Evolutionary conservation across 1,140 invertebrate species (phyloP), one percentile per base, ranked within the genome.

Genomic region (Lepidostoma basale): DNA sequence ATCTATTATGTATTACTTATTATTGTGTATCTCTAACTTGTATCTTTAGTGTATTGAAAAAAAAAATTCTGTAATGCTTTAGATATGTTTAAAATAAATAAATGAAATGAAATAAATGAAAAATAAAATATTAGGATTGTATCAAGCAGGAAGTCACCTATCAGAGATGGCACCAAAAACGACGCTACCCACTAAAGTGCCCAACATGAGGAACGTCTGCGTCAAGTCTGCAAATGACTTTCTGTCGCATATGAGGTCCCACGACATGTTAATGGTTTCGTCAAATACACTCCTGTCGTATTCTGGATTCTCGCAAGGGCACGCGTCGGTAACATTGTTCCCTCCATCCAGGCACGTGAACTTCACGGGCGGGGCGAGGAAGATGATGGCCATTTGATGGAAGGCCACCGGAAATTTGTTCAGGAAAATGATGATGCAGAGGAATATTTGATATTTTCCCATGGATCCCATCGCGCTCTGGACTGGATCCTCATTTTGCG

Each of bases 361-460:
- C 1, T 74, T 66, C 3, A 83, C 81, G 62, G 85, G 84, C 0
- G 88, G 86, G 0, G 87, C 84, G 64, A 88, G 79, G 71, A 89
- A 89, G 63, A 89, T 84, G 58, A 89, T 88, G 0, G 82, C 85
- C 74, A 86, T 81, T 77, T 89, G 89, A 74, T 90, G 88, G 83
- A 88, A 90, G 0, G 88, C 89, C 0, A 90, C 86, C 0, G 88
- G 87, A 75, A 90, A 89, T 76, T 91, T 91, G 9, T 85, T 79
- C 12, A 90, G 71, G 25, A 89, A 88, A 59, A 91, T 83, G 0
- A 87, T 76, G 3, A 86, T 68, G 69, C 87, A 89, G 23, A 90
- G 78, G 65, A 79, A 79, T 3, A 90, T 76, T 73, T 92, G 90
- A 84, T 90, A 92, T 75, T 81, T 83, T 3, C 89, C 88, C 30